Conservation (phyloP, 2,888 invertebrate genomes). For the Caenorhabditis macrosperma region DNA sequence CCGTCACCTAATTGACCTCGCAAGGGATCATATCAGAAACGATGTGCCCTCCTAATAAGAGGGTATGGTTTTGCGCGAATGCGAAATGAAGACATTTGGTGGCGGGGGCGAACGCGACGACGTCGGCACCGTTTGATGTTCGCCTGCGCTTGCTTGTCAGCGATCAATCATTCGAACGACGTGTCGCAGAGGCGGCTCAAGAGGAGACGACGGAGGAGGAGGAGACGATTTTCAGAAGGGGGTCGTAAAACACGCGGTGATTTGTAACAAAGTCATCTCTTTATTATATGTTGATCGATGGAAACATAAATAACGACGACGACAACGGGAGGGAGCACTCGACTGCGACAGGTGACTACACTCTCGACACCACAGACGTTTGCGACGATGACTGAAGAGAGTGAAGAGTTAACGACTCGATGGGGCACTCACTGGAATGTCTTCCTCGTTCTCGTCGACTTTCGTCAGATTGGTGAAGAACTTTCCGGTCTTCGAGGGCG, state of each 20-base stretch:
- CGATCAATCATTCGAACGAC: conserved; percentile 35
- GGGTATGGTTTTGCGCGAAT: conserved; percentile 43
- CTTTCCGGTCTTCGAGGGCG: conserved; percentile 5
- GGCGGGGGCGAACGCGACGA: background rate
- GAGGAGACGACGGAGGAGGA: conserved; percentile 3
- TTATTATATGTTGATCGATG: conserved; percentile 32
- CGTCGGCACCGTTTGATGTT: conserved; percentile 27
- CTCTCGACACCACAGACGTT: conserved; percentile 43
- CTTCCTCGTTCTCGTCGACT: conserved; percentile 52
- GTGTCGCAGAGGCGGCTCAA: background rate
- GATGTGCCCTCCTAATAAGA: conserved; percentile 17
- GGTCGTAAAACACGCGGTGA: conserved; percentile 3
- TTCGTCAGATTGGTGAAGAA: conserved; percentile 44
- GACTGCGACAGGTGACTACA: background rate
- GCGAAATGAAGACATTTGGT: conserved; percentile 48
- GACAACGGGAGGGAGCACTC: background rate
- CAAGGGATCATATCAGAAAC: conserved; percentile 40
- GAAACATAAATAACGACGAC: conserved; percentile 10
- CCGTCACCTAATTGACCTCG: conserved; percentile 45
- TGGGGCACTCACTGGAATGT: conserved; percentile 23
- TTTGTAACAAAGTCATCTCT: conserved; percentile 19
- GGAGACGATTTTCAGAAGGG: background rate
- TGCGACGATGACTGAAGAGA: conserved; percentile 29
- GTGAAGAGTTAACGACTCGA: background rate
- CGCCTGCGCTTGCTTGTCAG: conserved; percentile 24